Base-by-base conservation (phyloP, 2,888 invertebrate species). In the Caenorhabditis sp. region DNA sequence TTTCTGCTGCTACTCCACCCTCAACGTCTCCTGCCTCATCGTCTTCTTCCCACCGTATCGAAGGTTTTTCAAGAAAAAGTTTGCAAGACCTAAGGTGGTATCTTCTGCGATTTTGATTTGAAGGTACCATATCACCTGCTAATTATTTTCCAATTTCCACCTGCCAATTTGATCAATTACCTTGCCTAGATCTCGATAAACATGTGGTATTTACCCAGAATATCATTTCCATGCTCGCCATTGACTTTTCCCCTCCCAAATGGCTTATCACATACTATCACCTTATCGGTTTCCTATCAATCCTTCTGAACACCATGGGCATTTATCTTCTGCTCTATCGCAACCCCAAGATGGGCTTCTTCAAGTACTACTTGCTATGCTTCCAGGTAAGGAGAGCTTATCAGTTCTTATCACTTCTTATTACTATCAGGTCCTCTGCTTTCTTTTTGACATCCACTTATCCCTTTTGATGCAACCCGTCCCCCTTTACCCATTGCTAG, bases 401-500 rank as follows among this genome's bases (percentile, higher is more conserved):
- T 6, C 5, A 9, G 5, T 32, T 32, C 32, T 32, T 9, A 6
- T 32, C 32, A 6, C 4, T 6, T 32, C 9, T 32, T 32, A 32
- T 1, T 9, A 20, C 28, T 55, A 58, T 22, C 68, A 68, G 68
- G 26, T 68, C 5, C 24, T 55, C 20, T 68, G 68, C 26, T 58
- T 50, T 9, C 24, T 40, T 9, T 47, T 50, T 1, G 69, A 69
- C 37, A 18, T 69, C 18, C 69, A 69, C 11, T 8, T 56, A 5
- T 58, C 58, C 9, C n/a, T 69, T 24, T 50, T 69, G 2, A 58
- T 69, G 1, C 40, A 26, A 13, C 69, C 69, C 2, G 50, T 69
- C n/a, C 69, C 69, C 2, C 18, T 69, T 1, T 56, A 58, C 24
- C 69, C 69, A 20, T 44, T 69, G 24, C 47, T 69, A 22, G 58